A percentile compares a stretch with the other conserved stretches of the same genome.
Evolutionary conservation across 2,797 vertebrate species (phyloP).

Genomic region (Sebastes steindachneri): DNA sequence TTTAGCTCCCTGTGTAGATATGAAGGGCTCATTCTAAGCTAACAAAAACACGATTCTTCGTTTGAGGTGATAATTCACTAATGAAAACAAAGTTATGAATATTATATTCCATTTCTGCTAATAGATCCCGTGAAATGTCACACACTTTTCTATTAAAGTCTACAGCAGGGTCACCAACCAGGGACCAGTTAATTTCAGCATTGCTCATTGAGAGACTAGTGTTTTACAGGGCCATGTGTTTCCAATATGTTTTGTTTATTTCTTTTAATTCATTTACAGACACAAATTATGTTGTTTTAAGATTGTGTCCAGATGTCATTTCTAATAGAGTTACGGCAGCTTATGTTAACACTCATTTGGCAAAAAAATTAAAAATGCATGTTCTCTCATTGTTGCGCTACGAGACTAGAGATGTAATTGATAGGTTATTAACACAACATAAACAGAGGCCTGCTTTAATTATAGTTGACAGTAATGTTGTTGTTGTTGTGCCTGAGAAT

Average conservation of each 20-base stretch:
- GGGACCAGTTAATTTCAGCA: neutral
- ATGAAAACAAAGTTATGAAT: no score
- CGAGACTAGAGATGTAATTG: neutral
- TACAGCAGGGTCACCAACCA: neutral
- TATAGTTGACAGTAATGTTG: neutral
- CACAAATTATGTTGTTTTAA: neutral
- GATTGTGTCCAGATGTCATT: neutral
- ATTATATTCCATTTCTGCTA: no score
- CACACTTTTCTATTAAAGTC: neutral
- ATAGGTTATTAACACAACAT: neutral
- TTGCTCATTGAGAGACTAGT: neutral
- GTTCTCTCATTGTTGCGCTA: neutral
- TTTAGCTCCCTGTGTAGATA: no score
- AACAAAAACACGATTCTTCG: no score
- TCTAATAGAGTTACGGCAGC: neutral
- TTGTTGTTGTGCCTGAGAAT: neutral
- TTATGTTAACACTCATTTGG: neutral
- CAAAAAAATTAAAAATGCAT: neutral
- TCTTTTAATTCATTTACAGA: neutral
- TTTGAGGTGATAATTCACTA: no score
- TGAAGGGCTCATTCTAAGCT: no score
- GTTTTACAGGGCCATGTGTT: neutral
- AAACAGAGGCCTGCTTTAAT: neutral
- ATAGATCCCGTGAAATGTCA: no score
- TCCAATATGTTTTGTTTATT: neutral